Base-by-base conservation (phyloP, 2,113 vertebrate species). In the Rissa tridactyla region DNA sequence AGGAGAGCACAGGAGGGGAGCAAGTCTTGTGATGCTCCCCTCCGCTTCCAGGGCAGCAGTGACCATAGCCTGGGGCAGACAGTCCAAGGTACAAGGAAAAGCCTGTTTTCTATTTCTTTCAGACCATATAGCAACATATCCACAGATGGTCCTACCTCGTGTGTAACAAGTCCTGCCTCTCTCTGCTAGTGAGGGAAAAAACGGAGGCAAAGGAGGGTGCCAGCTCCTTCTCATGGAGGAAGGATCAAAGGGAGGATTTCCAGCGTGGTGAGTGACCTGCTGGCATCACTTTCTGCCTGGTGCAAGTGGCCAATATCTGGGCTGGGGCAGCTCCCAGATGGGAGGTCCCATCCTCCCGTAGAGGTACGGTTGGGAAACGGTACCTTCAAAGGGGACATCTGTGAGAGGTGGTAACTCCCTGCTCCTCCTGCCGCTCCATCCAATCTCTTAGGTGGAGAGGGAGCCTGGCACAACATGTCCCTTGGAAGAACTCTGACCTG, bases 231-330 rank as follows among this genome's bases (percentile, higher is more conserved):
- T 54, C 30, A 22, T 0, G 0, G 82, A 44, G 15, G 34, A 85
- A 65, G 22, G 61, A n/a, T 22, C 27, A 54, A 73, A 40, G 17
- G 40, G 57, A 71, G 27, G 29, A 21, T 78, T 88, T 90, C 51
- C 58, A 54, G 42, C 0, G 0, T 36, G 29, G 34, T 55, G 36
- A 15, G 32, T 47, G 57, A 6, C 9, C 72, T 4, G 0, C 20
- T 77, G 85, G 34, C 27, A 54, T 66, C 52, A 44, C 11, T 27
- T 60, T 47, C 51, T 80, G 44, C 72, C 71, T 13, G 10, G 23
- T 27, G 21, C 58, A 55, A 38, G 68, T 36, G 51, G 40, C 66
- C 6, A 14, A 44, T 66, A 44, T 17, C 57, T 47, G 17, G 25
- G 26, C 58, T 77, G 20, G 40, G 72, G 16, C 23, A 83, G 51